phyloP scores from a whole-genome alignment of 2,113 vertebrate genomes.

The Tachysurus fulvidraco region DNA sequence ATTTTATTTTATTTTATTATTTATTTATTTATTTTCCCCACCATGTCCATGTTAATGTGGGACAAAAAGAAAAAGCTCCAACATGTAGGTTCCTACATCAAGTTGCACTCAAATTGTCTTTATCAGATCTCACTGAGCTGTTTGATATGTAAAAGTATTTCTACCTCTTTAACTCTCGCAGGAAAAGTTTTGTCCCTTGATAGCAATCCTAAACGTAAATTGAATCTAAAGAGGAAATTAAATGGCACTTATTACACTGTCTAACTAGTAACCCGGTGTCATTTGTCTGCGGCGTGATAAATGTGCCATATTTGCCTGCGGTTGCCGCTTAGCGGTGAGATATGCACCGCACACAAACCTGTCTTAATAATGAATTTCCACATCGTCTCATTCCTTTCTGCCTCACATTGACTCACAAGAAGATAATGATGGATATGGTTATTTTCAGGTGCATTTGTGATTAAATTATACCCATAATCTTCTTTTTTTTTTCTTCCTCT shows the following conservation, averaged over 20 bases:
- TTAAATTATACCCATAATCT: constrained; percentile 59
- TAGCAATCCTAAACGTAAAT: constrained; percentile 77
- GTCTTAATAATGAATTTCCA: constrained; percentile 58
- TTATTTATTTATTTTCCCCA: too few relatives aligned
- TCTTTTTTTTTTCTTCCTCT: constrained; percentile 38
- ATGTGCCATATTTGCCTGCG: constrained; percentile 69
- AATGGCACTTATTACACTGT: constrained; percentile 77
- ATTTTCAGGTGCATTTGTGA: constrained; percentile 66
- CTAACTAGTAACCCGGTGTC: constrained; percentile 71
- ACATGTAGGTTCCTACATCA: neutral
- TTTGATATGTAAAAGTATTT: constrained; percentile 47
- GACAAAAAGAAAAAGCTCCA: neutral
- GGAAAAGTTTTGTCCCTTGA: constrained; percentile 74
- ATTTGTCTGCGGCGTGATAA: constrained; percentile 76
- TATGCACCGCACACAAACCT: constrained; percentile 58
- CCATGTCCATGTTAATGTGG: neutral
- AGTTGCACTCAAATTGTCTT: neutral
- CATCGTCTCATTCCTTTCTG: constrained; percentile 54
- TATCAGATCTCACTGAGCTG: neutral
- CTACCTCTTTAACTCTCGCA: constrained; percentile 70
- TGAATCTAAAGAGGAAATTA: constrained; percentile 81
- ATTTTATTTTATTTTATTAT: too few relatives aligned
- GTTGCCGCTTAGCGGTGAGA: constrained; percentile 68
- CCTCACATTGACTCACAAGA: constrained; percentile 55
- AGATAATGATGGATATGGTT: constrained; percentile 66